Conservation (phyloP, 2,113 vertebrate genomes). For the Ptilonorhynchus violaceus region DNA sequence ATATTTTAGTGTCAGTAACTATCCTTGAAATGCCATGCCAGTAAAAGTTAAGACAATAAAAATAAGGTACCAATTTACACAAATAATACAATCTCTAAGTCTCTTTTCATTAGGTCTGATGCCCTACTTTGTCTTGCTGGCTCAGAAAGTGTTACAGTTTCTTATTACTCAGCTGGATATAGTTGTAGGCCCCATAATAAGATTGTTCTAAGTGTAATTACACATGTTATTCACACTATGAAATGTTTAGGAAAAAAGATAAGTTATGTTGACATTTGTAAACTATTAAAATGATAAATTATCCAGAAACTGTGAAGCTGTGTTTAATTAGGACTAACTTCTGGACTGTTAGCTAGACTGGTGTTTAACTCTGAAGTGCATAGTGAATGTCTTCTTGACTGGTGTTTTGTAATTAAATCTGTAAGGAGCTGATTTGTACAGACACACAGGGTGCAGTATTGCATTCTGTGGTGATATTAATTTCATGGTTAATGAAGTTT, state of each 20-base stretch:
- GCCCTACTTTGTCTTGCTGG: neutral
- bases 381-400: neutral
- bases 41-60: neutral
- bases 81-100: neutral
- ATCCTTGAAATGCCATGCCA: neutral
- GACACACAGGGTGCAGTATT: neutral
- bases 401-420: slow-evolving; percentile 26
- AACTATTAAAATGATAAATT: slow-evolving; percentile 34
- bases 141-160: neutral
- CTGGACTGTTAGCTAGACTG: neutral
- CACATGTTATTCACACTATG: neutral
- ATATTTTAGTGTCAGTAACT: neutral
- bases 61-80: neutral
- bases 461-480: neutral
- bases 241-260: slow-evolving; percentile 13
- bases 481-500: slow-evolving; percentile 59
- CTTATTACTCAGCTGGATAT: neutral
- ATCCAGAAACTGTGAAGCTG: neutral
- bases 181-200: slow-evolving; percentile 11
- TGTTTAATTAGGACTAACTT: slow-evolving; percentile 43
- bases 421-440: neutral
- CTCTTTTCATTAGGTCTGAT: neutral
- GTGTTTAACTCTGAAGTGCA: neutral
- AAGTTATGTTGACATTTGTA: slow-evolving; percentile 2
- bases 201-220: slow-evolving; percentile 37